These are phyloP conservation scores for Merops nubicus DNA, from an alignment of 2,113 vertebrate species.

Conservation along the genomic window DNA sequence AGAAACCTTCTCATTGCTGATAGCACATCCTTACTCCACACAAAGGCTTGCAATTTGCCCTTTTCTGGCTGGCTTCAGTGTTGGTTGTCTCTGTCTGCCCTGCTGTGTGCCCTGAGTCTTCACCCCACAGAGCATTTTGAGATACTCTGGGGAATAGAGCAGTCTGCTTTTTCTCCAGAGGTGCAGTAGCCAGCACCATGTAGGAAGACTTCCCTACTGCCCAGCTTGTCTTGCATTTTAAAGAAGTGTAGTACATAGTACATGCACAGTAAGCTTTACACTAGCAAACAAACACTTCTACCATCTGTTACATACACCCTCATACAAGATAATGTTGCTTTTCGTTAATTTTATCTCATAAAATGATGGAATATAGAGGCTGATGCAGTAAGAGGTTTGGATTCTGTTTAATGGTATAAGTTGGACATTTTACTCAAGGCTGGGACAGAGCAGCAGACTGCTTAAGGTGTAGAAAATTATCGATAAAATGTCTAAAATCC, in stretches of 20 bases:
- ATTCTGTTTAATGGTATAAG: background rate
- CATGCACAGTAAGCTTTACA: background rate
- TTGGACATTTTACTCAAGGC: background rate
- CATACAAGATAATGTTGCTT: background rate
- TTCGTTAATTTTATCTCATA: background rate
- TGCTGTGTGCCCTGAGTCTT: background rate
- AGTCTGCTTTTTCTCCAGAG: background rate
- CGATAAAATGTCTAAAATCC: background rate
- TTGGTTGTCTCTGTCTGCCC: background rate
- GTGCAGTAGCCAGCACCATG: background rate
- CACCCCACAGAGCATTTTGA: fast-evolving
- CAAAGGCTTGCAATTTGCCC: background rate
- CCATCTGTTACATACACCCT: background rate
- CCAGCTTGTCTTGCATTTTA: background rate
- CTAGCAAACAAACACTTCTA: background rate
- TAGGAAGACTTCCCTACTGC: background rate
- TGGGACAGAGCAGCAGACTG: background rate
- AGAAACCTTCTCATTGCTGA: background rate
- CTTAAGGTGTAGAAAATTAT: background rate
- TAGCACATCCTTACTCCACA: background rate
- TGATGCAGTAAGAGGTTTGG: background rate
- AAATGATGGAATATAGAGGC: background rate
- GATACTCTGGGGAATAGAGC: background rate
- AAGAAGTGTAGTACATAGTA: background rate
- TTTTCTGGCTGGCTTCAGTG: background rate